Evolutionary conservation across 2,888 invertebrate species (phyloP), one percentile per base, ranked within the genome.

Genomic region (Spodoptera picta): DNA sequence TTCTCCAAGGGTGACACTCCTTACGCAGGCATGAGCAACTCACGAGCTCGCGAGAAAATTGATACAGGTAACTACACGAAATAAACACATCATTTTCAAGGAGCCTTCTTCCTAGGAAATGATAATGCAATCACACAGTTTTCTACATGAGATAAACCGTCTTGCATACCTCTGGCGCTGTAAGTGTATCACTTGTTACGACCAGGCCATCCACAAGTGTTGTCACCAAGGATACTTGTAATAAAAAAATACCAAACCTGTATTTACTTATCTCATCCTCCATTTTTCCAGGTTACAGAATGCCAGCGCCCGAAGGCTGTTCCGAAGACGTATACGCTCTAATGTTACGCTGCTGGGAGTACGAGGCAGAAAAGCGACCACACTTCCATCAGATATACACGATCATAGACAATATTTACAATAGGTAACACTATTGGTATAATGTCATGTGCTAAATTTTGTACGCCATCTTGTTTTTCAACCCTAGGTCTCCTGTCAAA

Each of bases 321-420:
- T 97, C 98, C 0, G 97, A 98, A 53, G 97, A 98, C 87, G 97
- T 98, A 89, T 98, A 99, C 91, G 96, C 97, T 64, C 94, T 99
- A 67, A 99, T 99, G 98, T 92, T 98, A 65, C 96, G 97, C 65
- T 99, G 99, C 88, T 99, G 99, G 99, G 98, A 98, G 84, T 98
- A 98, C 87, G 97, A 98, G 84, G 97, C 98, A 3, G 98, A 98
- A 74, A 97, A 97, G 83, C 95, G 99, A 80, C 99, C 98, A 45
- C 98, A 98, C 90, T 99, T 99, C 92, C 97, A 97, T 89, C 98
- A 98, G 92, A 97, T 99, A 80, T 97, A 96, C 87, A 96, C 96
- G 41, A 95, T 96, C 72, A 97, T 98, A 19, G 98, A 98, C 86
- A 96, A 96, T 77, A 94, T 97, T 48, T 94, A 92, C 83, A 93